Evolutionary conservation across 2,113 vertebrate genomes (phyloP).

Genomic region (Beaufortia kweichowensis): DNA sequence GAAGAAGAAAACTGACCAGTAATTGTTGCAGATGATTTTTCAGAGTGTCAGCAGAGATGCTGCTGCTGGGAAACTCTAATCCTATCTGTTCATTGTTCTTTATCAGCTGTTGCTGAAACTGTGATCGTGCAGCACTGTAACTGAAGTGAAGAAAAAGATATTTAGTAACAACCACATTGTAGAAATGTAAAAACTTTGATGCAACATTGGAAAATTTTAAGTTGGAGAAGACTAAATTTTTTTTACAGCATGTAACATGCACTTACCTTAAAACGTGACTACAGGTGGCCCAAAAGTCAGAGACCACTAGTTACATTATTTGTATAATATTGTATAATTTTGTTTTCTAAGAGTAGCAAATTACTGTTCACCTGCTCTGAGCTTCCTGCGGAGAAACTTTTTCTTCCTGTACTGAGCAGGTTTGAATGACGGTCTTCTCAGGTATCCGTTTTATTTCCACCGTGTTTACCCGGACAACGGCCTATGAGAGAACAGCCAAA

Average conservation of each 20-base stretch:
- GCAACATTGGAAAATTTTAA: no score
- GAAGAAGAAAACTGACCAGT: constrained; percentile 63
- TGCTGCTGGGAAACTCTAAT: constrained; percentile 63
- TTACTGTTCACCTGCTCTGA: constrained; percentile 51
- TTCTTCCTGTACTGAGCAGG: constrained; percentile 41
- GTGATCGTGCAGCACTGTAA: constrained; percentile 63
- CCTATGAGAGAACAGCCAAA: constrained; percentile 53
- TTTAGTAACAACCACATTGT: neutral
- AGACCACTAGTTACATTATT: no score
- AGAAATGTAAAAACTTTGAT: no score
- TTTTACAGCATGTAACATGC: no score
- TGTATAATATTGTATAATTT: no score
- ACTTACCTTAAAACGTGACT: no score
- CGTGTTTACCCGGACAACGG: constrained; percentile 51
- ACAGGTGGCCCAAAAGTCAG: no score
- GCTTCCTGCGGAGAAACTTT: constrained; percentile 45
- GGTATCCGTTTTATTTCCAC: constrained; percentile 62
- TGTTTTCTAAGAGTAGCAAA: neutral
- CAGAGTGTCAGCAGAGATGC: constrained; percentile 62
- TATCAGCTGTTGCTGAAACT: constrained; percentile 67
- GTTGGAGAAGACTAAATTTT: no score
- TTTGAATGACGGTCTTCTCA: constrained; percentile 58
- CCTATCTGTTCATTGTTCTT: constrained; percentile 60
- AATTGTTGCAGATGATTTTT: constrained; percentile 70
- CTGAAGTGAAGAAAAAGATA: constrained; percentile 56